Base-by-base conservation (phyloP, 2,888 invertebrate genomes). In the Monoplex corrugatus region DNA sequence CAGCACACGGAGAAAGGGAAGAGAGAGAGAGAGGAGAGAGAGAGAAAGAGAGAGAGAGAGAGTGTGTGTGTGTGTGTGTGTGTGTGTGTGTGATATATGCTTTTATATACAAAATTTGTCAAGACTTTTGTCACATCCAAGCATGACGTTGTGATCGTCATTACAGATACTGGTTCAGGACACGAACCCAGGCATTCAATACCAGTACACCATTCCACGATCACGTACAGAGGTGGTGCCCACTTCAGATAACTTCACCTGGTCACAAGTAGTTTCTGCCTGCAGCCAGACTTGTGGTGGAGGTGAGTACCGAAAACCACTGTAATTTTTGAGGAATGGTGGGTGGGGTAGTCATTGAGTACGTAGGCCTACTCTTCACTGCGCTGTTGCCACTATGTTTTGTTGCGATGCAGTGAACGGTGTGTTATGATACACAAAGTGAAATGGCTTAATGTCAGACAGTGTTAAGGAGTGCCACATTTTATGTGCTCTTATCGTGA, bases 271-370 rank as follows among this genome's bases (percentile, higher is more conserved):
- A 97, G 97, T 98, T 96, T 97, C 97, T 0, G 97, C 97, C 0
- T 99, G 99, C 96, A 98, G 97, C 92, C 97, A 97, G n/a, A 97
- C 98, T 6, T 99, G 99, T 95, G 99, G 99, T 40, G 98, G 98
- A 96, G 99, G 99, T 97, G 96, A 93, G 90, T 43, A n/a, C n/a
- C n/a, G n/a, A n/a, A n/a, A n/a, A n/a, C n/a, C n/a, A n/a, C n/a
- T n/a, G n/a, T n/a, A n/a, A n/a, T n/a, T n/a, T n/a, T n/a, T n/a
- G n/a, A n/a, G n/a, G n/a, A n/a, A n/a, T n/a, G n/a, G n/a, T n/a
- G n/a, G n/a, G n/a, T n/a, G n/a, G n/a, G n/a, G n/a, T n/a, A n/a
- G n/a, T n/a, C n/a, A n/a, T n/a, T n/a, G n/a, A n/a, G n/a, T n/a
- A n/a, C n/a, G n/a, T n/a, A n/a, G n/a, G n/a, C n/a, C n/a, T n/a